phyloP scores from a whole-genome alignment of 2,888 invertebrate species.

The Stenchaetothrips biformis region DNA sequence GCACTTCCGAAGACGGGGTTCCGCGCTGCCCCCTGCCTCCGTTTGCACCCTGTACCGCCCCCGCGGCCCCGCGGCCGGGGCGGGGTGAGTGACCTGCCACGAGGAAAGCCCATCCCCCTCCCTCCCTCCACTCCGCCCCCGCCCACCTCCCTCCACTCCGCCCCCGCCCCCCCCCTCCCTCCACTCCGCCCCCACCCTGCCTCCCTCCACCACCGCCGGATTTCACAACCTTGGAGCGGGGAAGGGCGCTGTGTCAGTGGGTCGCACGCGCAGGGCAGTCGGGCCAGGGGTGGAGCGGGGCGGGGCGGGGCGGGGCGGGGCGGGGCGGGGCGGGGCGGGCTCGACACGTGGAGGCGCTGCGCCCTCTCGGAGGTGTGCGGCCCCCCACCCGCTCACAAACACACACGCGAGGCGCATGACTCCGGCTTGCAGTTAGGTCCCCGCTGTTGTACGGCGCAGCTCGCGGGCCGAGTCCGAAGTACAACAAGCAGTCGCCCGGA shows the following conservation, averaged over 20 bases:
- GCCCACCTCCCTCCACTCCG: neutral
- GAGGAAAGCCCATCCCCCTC: neutral
- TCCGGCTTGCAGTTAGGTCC: neutral
- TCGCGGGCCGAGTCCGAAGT: neutral
- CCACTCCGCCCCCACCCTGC: neutral
- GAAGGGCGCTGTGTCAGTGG: conserved; percentile 13
- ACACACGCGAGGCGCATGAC: neutral
- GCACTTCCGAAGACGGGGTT: neutral
- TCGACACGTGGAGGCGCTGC: neutral
- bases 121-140: neutral
- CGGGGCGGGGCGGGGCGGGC: neutral
- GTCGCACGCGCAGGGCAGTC: neutral
- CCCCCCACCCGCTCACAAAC: neutral
- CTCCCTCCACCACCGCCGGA: neutral
- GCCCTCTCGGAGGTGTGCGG: neutral
- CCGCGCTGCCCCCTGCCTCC: neutral
- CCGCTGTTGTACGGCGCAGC: neutral
- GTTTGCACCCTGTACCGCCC: neutral
- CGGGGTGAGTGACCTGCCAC: conserved; percentile 21
- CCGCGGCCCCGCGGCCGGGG: neutral
- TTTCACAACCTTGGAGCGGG: conserved; percentile 14
- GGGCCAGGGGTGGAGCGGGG: neutral
- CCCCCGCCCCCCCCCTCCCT: neutral
- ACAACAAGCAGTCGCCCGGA: no score
- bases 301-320: neutral